These are phyloP conservation scores for Polietes domitor DNA, from an alignment of 2,888 invertebrate species.

Conservation along the genomic window DNA sequence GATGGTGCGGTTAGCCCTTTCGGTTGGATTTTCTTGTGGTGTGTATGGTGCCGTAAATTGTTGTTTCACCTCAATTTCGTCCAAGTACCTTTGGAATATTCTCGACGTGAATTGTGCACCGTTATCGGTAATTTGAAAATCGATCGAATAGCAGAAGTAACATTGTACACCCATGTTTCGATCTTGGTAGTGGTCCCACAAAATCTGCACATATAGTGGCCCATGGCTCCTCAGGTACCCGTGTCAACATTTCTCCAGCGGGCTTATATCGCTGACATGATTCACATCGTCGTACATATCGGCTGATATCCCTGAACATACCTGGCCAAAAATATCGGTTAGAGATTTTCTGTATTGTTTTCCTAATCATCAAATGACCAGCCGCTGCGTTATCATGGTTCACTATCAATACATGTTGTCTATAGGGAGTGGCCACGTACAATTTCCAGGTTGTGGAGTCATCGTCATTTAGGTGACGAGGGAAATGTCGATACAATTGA, in stretches of 20 bases:
- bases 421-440: background rate
- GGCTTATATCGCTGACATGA: no score
- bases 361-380: background rate
- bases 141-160: background rate
- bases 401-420: background rate
- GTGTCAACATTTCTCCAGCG: background rate
- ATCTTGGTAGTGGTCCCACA: background rate
- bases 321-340: background rate
- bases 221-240: background rate
- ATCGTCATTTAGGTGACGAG: background rate
- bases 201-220: background rate
- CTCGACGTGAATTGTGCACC: background rate
- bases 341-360: background rate
- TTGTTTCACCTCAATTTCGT: background rate
- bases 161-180: background rate
- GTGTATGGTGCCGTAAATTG: constrained; percentile 5
- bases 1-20: no score
- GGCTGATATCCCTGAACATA: background rate
- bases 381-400: background rate
- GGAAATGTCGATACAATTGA: background rate
- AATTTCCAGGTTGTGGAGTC: background rate
- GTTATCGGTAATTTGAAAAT: background rate
- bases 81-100: background rate
- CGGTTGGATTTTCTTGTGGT: constrained; percentile 13
- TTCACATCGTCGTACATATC: background rate